Conservation (phyloP, 2,113 vertebrate genomes). For the Pseudopodoces humilis region DNA sequence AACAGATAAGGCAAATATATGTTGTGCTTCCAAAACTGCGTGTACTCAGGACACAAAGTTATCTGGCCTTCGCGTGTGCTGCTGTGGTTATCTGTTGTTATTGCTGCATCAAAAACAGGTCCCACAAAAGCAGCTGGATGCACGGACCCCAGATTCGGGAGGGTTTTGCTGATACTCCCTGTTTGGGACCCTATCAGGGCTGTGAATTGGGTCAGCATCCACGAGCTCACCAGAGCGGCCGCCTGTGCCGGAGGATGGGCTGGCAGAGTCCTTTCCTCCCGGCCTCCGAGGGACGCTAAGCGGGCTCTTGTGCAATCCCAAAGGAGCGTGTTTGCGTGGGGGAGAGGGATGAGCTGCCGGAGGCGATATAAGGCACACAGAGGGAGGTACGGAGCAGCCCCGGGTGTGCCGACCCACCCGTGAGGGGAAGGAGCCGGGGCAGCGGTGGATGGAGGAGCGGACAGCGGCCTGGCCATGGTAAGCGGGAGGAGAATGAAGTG, state of each 20-base stretch:
- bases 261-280: not conserved
- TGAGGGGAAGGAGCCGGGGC: not conserved
- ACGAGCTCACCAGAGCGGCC: not conserved
- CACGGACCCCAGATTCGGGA: not conserved
- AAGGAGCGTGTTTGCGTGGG: not conserved
- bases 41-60: not conserved
- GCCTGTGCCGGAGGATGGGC: accelerated
- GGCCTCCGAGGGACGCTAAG: not conserved
- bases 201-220: not conserved
- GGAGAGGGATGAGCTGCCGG: not conserved
- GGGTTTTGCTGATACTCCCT: not conserved
- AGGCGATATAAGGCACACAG: not conserved
- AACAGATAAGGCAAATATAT: accelerated
- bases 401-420: not conserved
- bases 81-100: not conserved
- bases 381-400: accelerated
- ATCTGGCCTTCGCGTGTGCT: not conserved
- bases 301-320: slow-evolving; percentile 1
- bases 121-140: not conserved
- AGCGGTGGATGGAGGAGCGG: not conserved
- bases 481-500: not conserved
- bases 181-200: not conserved
- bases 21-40: accelerated
- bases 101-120: not conserved
- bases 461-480: not conserved